Percentiles rank a stretch among this genome's conserved stretches.
These are phyloP conservation scores for Darevskia mixta DNA, from an alignment of 2,797 vertebrate genomes.

Conservation along the genomic window DNA sequence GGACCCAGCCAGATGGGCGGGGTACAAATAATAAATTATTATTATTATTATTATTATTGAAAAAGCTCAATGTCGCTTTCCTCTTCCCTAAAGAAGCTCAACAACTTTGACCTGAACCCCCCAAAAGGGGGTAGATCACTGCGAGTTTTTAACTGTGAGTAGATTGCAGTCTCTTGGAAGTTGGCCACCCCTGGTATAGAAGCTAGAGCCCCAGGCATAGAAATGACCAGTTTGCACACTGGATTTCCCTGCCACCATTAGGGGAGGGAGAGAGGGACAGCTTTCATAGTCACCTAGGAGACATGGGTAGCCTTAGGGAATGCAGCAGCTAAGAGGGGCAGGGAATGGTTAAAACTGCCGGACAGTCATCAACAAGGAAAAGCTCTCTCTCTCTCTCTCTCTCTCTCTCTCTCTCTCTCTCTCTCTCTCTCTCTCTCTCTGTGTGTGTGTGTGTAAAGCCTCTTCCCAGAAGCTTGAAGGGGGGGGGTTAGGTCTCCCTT, in stretches of 20 bases:
- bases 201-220: neutral
- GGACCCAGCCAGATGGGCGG: too few relatives aligned
- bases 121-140: too few relatives aligned
- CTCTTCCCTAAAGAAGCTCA: too few relatives aligned
- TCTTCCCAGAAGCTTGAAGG: conserved; percentile 18
- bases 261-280: neutral
- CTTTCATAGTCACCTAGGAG: neutral
- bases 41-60: too few relatives aligned
- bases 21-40: too few relatives aligned
- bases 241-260: neutral
- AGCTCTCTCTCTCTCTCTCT: too few relatives aligned
- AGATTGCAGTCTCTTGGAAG: too few relatives aligned
- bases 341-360: neutral
- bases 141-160: too few relatives aligned
- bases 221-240: neutral
- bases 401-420: too few relatives aligned
- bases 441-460: conserved; percentile 26
- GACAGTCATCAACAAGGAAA: neutral
- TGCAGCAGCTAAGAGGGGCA: neutral
- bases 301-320: neutral
- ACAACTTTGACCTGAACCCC: too few relatives aligned
- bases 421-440: too few relatives aligned
- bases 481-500: conserved; percentile 32
- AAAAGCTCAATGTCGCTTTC: too few relatives aligned
- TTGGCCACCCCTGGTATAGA: neutral